Conservation (phyloP, 1,140 invertebrate genomes). For the Drosophila tristis region DNA sequence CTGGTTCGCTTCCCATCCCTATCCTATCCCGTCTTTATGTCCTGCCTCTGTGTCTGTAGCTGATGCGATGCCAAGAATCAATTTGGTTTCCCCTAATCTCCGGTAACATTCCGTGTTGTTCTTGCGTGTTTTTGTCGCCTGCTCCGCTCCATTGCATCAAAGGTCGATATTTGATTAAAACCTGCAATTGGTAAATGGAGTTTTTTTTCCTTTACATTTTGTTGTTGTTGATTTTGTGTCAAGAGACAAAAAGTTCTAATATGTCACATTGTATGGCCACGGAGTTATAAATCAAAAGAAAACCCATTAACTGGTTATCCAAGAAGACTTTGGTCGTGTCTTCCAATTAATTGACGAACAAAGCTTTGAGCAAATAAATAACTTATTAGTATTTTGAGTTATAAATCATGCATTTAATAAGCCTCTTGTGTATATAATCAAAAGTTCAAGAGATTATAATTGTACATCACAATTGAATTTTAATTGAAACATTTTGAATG, state of each 20-base stretch:
- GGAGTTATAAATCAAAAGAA: constrained; percentile 30
- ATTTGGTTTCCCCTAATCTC: constrained; percentile 44
- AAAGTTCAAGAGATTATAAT: constrained; percentile 13
- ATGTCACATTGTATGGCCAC: constrained; percentile 16
- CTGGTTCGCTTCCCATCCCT: too few species aligned
- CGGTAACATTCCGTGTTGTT: constrained; percentile 20
- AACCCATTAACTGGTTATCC: constrained; percentile 2
- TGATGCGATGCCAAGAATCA: constrained; percentile 43
- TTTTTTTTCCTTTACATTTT: constrained; percentile 8
- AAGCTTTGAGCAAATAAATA: constrained; percentile 21
- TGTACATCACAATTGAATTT: too few species aligned
- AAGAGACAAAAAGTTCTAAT: constrained; percentile 41
- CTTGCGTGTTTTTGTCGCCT: constrained; percentile 12
- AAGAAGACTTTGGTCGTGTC: constrained; percentile 10
- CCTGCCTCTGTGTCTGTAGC: constrained; percentile 17
- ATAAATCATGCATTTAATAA: too few species aligned
- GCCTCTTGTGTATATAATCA: background rate
- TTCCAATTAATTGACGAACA: too few species aligned
- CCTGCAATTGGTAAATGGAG: constrained; percentile 55
- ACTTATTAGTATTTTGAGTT: constrained; percentile 2
- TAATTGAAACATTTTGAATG: background rate
- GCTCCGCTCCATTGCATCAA: constrained; percentile 11
- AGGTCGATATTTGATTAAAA: constrained; percentile 75
- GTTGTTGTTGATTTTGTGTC: background rate
- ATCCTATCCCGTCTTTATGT: background rate